Evolutionary conservation across 2,797 vertebrate species (phyloP).

Genomic region (Adelosebastes latens): DNA sequence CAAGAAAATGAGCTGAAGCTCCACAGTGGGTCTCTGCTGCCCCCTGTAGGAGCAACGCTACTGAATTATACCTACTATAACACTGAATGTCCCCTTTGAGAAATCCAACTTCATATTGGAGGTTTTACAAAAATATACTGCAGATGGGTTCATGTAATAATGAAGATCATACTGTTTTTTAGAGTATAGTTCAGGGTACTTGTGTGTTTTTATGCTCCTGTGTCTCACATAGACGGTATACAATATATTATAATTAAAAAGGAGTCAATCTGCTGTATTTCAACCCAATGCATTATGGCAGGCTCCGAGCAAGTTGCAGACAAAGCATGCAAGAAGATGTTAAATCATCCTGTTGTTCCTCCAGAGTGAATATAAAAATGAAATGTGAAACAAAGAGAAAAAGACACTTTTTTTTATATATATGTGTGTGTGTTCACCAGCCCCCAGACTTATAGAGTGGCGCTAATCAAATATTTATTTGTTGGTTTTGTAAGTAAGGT

Average conservation of each 20-base stretch:
- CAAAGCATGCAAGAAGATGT: neutral
- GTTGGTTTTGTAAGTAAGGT: neutral
- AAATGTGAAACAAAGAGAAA: neutral
- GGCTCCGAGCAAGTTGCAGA: neutral
- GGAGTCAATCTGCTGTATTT: neutral
- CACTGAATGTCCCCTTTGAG: neutral
- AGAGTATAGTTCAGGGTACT: neutral
- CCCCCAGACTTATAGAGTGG: neutral
- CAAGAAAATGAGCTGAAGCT: neutral
- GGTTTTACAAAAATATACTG: neutral
- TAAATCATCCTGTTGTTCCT: neutral
- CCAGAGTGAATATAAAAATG: neutral
- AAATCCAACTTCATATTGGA: neutral
- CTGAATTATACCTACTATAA: neutral
- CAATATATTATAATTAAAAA: neutral
- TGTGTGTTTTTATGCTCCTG: neutral
- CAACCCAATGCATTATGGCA: neutral
- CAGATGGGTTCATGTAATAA: neutral
- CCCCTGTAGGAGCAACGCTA: constrained; percentile 30
- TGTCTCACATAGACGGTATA: neutral
- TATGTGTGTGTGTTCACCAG: neutral
- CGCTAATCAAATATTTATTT: neutral
- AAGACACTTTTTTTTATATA: neutral
- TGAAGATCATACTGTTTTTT: neutral
- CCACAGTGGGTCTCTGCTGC: constrained; percentile 52